Percentiles rank a stretch among this genome's conserved stretches.
Conservation (phyloP, 2,113 vertebrate species). For the Elephas maximus region DNA sequence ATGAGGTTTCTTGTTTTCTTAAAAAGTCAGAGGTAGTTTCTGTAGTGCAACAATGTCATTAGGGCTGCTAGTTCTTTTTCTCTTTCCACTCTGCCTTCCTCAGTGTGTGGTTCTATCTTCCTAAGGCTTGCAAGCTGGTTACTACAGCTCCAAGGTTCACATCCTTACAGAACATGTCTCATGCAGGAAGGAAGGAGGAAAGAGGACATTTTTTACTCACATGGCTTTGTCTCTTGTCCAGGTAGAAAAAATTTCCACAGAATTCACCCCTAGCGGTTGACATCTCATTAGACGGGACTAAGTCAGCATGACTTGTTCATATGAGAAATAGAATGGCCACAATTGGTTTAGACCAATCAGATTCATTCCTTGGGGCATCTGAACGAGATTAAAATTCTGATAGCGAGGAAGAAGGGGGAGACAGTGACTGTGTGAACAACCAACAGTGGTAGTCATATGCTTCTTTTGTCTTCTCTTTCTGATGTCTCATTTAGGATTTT, state of each 20-base stretch:
- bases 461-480: conserved; percentile 10
- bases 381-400: neutral
- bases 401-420: neutral
- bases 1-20: neutral
- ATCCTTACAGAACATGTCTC: neutral
- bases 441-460: neutral
- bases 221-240: neutral
- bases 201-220: neutral
- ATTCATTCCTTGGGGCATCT: neutral
- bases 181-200: neutral
- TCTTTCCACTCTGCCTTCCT: neutral
- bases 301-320: neutral
- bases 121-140: neutral
- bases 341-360: too few relatives aligned
- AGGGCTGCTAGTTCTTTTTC: neutral
- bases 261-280: neutral
- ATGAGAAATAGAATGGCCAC: too few relatives aligned
- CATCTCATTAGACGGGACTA: neutral
- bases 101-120: neutral
- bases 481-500: conserved; percentile 31
- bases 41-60: too few relatives aligned
- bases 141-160: neutral
- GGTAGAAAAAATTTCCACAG: neutral
- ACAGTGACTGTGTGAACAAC: neutral
- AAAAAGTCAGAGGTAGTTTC: neutral